Conservation (phyloP, 2,888 invertebrate genomes). For the Melanchra persicariae region DNA sequence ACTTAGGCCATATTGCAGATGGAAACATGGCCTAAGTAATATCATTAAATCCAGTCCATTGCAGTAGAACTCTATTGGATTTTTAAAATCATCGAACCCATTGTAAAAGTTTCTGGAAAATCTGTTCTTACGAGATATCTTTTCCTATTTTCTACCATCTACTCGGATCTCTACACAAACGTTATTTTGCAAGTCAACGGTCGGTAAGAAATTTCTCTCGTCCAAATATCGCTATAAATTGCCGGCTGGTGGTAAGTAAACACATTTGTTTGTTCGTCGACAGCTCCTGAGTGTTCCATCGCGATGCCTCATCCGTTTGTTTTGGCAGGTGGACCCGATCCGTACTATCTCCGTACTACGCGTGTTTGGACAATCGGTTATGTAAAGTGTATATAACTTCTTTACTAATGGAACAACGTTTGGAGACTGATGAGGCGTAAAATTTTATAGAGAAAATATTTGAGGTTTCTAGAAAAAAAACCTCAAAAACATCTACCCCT, state of each 20-base stretch:
- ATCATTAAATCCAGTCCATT: no score
- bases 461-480: not conserved
- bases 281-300: slow-evolving; percentile 50
- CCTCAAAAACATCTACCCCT: no score
- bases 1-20: no score
- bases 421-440: slow-evolving; percentile 29
- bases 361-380: slow-evolving; percentile 57
- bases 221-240: slow-evolving; percentile 61
- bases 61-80: no score
- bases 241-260: slow-evolving; percentile 60
- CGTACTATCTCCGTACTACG: slow-evolving; percentile 38
- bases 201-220: slow-evolving; percentile 56
- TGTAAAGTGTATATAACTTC: slow-evolving; percentile 45
- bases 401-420: slow-evolving; percentile 47
- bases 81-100: no score
- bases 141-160: not conserved
- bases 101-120: not conserved
- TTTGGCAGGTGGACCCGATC: slow-evolving; percentile 81
- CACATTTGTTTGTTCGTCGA: slow-evolving; percentile 56
- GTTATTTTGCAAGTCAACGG: slow-evolving; percentile 45
- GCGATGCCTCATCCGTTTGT: slow-evolving; percentile 73
- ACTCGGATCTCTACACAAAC: not conserved
- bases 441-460: slow-evolving; percentile 1
- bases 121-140: not conserved
- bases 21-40: no score